These are phyloP conservation scores for Disparrhopalites patrizii DNA, from an alignment of 2,888 invertebrate species.

Conservation along the genomic window DNA sequence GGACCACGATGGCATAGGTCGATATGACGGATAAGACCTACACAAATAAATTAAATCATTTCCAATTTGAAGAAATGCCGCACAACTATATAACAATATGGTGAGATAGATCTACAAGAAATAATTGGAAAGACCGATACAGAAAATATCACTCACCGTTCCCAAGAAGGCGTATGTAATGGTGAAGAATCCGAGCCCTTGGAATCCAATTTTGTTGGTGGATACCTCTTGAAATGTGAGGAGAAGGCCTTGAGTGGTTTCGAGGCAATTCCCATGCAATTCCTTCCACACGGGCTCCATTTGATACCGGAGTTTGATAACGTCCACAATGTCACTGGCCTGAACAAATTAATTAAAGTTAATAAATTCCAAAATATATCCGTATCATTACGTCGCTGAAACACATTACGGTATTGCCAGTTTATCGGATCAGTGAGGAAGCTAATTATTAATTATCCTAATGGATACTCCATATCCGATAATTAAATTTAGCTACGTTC, in stretches of 20 bases:
- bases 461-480: too few relatives aligned
- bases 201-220: constrained; percentile 16
- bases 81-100: too few relatives aligned
- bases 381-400: too few relatives aligned
- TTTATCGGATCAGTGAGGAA: too few relatives aligned
- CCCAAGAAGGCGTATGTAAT: constrained; percentile 27
- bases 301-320: neutral
- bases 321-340: neutral
- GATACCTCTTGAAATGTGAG: constrained; percentile 9
- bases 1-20: neutral
- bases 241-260: constrained; percentile 18
- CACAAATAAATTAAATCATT: neutral
- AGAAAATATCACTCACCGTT: constrained; percentile 10
- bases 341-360: too few relatives aligned
- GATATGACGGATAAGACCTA: constrained; percentile 1
- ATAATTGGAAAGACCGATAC: too few relatives aligned
- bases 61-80: too few relatives aligned
- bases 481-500: too few relatives aligned
- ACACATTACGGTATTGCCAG: too few relatives aligned
- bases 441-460: too few relatives aligned
- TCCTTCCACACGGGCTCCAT: constrained; percentile 4
- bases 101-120: too few relatives aligned
- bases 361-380: too few relatives aligned
- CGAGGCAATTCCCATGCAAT: constrained; percentile 3
- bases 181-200: constrained; percentile 21